phyloP scores from a whole-genome alignment of 35 echinoderm and acorn worm species.

The Diadema setosum region DNA sequence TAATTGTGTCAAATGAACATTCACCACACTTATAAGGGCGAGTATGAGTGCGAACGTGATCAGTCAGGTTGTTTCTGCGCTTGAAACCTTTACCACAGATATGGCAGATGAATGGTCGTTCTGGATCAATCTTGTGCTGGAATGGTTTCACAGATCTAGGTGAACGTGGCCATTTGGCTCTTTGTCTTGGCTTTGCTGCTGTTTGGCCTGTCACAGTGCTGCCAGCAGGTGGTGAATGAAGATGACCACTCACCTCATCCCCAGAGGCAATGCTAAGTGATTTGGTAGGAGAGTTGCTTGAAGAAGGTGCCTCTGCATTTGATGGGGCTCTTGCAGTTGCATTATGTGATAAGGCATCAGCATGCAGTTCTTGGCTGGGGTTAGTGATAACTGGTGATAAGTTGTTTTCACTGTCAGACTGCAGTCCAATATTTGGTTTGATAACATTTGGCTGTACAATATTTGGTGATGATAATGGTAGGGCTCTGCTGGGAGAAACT shows the following conservation, averaged over 20 bases:
- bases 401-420: neutral
- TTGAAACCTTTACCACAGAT: constrained; percentile 98
- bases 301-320: neutral
- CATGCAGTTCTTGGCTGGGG: neutral
- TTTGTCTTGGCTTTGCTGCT: neutral
- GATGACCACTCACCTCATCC: neutral
- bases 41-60: constrained; percentile 91
- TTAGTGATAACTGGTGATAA: neutral
- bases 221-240: constrained; percentile 16
- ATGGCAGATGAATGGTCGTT: constrained; percentile 89
- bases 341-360: neutral
- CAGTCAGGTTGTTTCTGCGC: constrained; percentile 83
- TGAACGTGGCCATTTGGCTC: neutral
- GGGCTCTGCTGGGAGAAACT: neutral
- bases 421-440: constrained; percentile 17
- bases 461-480: neutral
- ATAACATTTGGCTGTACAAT: neutral
- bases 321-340: neutral
- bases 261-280: neutral
- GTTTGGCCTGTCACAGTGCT: neutral
- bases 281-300: neutral
- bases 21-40: constrained; percentile 92
- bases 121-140: constrained; percentile 7
- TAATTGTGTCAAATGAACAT: constrained; percentile 85
- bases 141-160: constrained; percentile 20